These are phyloP conservation scores for Antechinus flavipes DNA, from an alignment of 2,113 vertebrate species.

Conservation along the genomic window DNA sequence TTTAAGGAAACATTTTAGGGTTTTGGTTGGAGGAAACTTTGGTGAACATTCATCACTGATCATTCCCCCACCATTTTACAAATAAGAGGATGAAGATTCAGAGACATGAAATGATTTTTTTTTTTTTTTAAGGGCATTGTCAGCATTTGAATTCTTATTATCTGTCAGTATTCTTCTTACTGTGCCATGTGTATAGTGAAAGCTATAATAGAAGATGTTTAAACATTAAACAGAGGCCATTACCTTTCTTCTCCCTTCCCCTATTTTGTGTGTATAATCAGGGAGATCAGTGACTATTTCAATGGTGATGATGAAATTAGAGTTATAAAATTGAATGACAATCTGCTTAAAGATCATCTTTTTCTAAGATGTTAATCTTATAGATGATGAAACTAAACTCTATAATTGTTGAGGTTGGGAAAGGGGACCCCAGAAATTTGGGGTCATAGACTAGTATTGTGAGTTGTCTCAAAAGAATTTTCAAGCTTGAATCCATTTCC, in stretches of 20 bases:
- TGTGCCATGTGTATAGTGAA: too few relatives aligned
- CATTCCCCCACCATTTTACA: not conserved
- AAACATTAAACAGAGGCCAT: not conserved
- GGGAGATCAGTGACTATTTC: not conserved
- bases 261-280: not conserved
- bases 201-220: not conserved
- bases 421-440: too few relatives aligned
- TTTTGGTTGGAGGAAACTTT: not conserved
- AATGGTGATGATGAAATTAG: not conserved
- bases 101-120: not conserved
- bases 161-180: not conserved
- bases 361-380: not conserved
- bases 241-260: accelerated
- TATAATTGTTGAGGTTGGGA: too few relatives aligned
- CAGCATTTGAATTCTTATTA: not conserved
- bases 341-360: not conserved
- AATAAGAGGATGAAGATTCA: not conserved
- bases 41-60: not conserved
- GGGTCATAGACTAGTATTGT: too few relatives aligned
- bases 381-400: not conserved
- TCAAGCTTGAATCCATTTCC: too few relatives aligned
- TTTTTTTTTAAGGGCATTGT: not conserved
- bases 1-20: too few relatives aligned
- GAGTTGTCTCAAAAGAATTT: too few relatives aligned
- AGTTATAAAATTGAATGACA: not conserved